These are phyloP conservation scores for Saxidomus purpurata DNA, from an alignment of 1,140 invertebrate genomes.

Conservation along the genomic window DNA sequence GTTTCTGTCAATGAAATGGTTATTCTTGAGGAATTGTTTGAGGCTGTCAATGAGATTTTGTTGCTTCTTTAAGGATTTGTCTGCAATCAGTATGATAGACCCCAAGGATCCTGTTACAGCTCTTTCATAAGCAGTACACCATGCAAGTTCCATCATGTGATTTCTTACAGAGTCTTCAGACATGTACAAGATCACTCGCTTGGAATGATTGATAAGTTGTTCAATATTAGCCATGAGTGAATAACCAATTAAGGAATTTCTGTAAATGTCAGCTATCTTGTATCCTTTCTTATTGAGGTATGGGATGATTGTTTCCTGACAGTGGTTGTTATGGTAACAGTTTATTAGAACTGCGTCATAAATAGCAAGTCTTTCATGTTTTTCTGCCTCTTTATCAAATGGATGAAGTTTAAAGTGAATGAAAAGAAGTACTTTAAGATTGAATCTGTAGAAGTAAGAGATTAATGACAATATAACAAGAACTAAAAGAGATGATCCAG, in stretches of 20 bases:
- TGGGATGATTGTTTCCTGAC: background rate
- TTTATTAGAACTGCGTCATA: background rate
- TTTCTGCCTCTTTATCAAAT: background rate
- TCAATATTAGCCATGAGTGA: background rate
- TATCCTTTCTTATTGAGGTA: background rate
- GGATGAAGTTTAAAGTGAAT: background rate
- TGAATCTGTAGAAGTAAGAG: background rate
- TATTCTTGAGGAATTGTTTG: background rate
- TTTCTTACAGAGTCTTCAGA: background rate
- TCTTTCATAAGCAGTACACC: background rate
- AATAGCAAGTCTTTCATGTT: background rate
- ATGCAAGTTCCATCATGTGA: background rate
- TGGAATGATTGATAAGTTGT: background rate
- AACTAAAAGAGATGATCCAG: background rate
- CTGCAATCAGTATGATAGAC: background rate
- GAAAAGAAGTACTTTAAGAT: background rate
- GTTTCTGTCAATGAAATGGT: background rate
- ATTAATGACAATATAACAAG: background rate
- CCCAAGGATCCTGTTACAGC: background rate
- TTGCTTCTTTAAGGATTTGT: background rate
- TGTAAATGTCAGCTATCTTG: background rate
- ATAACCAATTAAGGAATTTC: background rate
- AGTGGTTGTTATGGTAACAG: background rate
- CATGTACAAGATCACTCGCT: background rate
- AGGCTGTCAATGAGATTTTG: background rate